Conservation (phyloP, 2,797 vertebrate genomes). For the Helarctos malayanus region DNA sequence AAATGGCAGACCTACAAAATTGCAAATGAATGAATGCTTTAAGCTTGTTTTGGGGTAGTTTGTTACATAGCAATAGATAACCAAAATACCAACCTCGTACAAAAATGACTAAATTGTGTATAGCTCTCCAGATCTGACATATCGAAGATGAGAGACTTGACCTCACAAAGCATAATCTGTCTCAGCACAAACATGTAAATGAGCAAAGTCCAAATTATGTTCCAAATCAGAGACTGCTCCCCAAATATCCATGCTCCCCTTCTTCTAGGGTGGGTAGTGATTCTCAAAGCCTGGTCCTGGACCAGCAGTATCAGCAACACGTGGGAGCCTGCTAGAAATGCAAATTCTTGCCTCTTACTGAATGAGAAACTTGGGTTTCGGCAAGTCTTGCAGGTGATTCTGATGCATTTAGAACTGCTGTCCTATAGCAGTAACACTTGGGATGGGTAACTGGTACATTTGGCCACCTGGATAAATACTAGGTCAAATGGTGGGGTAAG, state of each 20-base stretch:
- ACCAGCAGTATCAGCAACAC: not conserved
- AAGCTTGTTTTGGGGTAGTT: not conserved
- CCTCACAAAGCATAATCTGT: slow-evolving; percentile 10
- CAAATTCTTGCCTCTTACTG: not conserved
- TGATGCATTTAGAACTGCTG: not conserved
- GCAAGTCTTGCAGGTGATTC: not conserved
- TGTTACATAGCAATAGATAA: not conserved
- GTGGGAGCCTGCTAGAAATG: not conserved
- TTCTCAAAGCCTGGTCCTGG: not conserved
- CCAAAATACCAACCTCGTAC: not conserved
- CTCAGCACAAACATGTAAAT: slow-evolving; percentile 3
- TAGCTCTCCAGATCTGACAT: not conserved
- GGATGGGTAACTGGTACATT: not conserved
- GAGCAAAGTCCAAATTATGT: not conserved
- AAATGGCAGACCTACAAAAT: not conserved
- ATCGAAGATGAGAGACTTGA: not conserved
- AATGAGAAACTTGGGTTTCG: slow-evolving; percentile 31
- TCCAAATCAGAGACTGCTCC: not conserved
- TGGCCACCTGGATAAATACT: not conserved
- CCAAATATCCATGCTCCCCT: not conserved
- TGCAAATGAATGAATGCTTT: not conserved
- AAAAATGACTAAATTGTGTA: not conserved
- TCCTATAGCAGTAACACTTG: not conserved
- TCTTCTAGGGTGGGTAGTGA: not conserved
- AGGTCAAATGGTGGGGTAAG: not conserved